phyloP scores from a whole-genome alignment of 2,113 vertebrate genomes.

The Uropsilus gracilis region DNA sequence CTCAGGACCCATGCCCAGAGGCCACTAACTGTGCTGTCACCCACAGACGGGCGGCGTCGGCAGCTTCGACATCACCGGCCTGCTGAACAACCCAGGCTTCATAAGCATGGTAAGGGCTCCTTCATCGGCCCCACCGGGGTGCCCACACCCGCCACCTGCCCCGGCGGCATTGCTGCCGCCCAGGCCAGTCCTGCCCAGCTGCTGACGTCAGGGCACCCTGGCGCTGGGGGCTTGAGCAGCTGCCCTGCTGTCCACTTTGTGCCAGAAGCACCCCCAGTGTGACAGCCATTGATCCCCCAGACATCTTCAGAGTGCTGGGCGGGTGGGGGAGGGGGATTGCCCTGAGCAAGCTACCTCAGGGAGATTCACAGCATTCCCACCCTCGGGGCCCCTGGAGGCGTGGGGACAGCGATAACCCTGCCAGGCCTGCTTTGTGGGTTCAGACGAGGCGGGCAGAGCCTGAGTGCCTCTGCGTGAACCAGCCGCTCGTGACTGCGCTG shows the following conservation, averaged over 20 bases:
- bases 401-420: fast-evolving
- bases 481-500: too few relatives aligned
- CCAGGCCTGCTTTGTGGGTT: neutral
- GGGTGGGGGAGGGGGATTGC: too few relatives aligned
- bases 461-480: fast-evolving
- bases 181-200: neutral
- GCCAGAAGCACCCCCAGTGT: neutral
- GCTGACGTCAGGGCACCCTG: neutral
- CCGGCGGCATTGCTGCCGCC: neutral
- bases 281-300: neutral
- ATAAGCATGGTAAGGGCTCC: constrained; percentile 93
- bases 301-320: fast-evolving
- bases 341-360: too few relatives aligned
- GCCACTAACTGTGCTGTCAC: neutral
- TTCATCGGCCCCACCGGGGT: fast-evolving
- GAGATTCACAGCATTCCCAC: too few relatives aligned
- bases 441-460: neutral
- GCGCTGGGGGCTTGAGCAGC: neutral
- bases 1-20: fast-evolving
- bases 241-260: neutral
- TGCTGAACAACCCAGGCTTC: constrained; percentile 96
- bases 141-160: fast-evolving
- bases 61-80: constrained; percentile 93
- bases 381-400: fast-evolving
- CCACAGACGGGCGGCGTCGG: constrained; percentile 90